A percentile compares a stretch with the other conserved stretches of the same genome.
Evolutionary conservation across 2,888 invertebrate species (phyloP).

Genomic region (Noctua comes): DNA sequence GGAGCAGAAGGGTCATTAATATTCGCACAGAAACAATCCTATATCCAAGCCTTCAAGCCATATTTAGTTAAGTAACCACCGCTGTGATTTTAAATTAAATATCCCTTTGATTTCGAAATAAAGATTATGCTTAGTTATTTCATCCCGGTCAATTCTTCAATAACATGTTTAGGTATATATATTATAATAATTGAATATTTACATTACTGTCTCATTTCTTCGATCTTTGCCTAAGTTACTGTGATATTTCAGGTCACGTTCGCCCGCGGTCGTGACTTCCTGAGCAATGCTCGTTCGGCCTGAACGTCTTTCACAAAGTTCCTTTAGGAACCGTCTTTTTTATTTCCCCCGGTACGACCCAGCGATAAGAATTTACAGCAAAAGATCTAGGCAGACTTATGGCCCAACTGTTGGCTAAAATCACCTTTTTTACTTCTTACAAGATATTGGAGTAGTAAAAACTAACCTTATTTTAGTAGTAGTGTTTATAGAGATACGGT

Average conservation of each 20-base stretch:
- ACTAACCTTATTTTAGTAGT: not conserved
- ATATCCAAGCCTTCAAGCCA: not conserved
- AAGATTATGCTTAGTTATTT: not conserved
- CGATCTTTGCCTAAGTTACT: constrained; percentile 13
- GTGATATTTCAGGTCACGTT: constrained; percentile 51
- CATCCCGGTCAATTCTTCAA: not conserved
- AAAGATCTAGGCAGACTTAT: constrained; percentile 15
- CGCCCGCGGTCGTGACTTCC: constrained; percentile 39
- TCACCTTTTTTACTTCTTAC: constrained; percentile 25
- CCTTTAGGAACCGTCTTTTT: constrained; percentile 20
- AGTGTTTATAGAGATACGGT: not conserved
- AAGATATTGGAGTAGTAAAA: constrained; percentile 21
- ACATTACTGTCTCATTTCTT: constrained; percentile 5
- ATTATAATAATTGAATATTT: constrained; percentile 11
- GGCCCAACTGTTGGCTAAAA: constrained; percentile 13
- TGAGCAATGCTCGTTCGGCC: constrained; percentile 12
- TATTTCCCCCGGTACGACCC: constrained; percentile 11
- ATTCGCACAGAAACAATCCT: not conserved
- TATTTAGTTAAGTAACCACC: not conserved
- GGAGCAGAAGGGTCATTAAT: not conserved
- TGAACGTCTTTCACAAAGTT: constrained; percentile 41
- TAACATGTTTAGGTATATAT: too few relatives aligned
- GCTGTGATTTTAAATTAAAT: too few relatives aligned
- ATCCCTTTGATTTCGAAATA: too few relatives aligned
- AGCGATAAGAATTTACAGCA: constrained; percentile 28